phyloP scores from a whole-genome alignment of 2,797 vertebrate species.

The Otus scops region DNA sequence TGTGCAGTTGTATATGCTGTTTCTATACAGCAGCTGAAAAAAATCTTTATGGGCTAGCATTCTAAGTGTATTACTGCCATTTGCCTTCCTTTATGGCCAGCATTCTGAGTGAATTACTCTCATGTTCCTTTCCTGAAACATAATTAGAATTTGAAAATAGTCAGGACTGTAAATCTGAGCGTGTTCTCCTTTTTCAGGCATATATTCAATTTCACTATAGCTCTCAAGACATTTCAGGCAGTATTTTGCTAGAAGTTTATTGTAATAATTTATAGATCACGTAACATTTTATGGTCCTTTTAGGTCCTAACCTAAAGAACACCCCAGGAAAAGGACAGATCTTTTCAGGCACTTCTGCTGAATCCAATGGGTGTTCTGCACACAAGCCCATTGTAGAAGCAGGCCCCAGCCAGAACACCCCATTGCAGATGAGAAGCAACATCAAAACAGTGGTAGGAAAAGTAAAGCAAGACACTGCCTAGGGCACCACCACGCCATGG shows the following conservation, averaged over 20 bases:
- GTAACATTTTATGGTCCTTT: neutral
- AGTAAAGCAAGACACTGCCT: neutral
- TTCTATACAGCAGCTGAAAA: neutral
- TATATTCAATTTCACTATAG: neutral
- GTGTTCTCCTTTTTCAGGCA: neutral
- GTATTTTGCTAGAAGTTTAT: neutral
- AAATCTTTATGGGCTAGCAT: neutral
- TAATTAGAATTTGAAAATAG: neutral
- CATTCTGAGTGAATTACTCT: neutral
- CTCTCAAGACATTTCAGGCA: neutral
- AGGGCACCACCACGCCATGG: neutral
- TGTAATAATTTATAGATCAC: neutral
- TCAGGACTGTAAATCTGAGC: neutral
- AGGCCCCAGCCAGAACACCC: neutral
- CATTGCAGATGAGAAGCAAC: neutral
- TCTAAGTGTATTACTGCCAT: neutral
- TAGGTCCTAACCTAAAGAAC: neutral
- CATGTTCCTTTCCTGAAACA: neutral
- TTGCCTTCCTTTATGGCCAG: neutral
- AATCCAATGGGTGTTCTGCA: neutral
- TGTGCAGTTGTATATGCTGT: neutral
- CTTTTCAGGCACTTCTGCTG: neutral
- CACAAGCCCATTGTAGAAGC: neutral
- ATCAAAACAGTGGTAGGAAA: neutral
- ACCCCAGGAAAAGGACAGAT: neutral